Percentiles rank a stretch among this genome's conserved stretches.
Evolutionary conservation across 1,140 invertebrate species (phyloP).

Genomic region (Aphelinus certus): DNA sequence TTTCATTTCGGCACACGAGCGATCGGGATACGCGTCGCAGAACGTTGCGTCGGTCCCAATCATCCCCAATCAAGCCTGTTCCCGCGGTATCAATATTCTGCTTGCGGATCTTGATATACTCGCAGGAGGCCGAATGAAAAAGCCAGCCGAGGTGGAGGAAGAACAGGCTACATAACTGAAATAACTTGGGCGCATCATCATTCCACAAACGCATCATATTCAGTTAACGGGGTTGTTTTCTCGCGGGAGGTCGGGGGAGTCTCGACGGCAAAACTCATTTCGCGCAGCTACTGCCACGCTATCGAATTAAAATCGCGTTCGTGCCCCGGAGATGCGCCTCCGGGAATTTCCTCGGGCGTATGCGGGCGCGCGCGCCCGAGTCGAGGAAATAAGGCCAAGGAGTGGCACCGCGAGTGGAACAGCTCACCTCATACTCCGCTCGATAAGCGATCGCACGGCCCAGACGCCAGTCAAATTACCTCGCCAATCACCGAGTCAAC

Average conservation of each 20-base stretch:
- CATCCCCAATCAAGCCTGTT: too few relatives aligned
- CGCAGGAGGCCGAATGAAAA: too few relatives aligned
- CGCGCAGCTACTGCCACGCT: not conserved
- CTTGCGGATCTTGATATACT: too few relatives aligned
- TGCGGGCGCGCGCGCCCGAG: not conserved
- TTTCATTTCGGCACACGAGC: too few relatives aligned
- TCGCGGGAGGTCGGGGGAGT: not conserved
- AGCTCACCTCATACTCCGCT: not conserved
- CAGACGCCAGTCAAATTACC: constrained; percentile 32
- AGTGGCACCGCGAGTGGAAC: not conserved
- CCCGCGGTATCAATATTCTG: too few relatives aligned
- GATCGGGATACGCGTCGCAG: too few relatives aligned
- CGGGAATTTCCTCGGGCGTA: not conserved
- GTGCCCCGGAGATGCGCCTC: not conserved
- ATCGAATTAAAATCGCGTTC: constrained; percentile 11
- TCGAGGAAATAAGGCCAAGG: not conserved
- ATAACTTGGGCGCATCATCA: too few relatives aligned
- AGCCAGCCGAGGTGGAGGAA: too few relatives aligned
- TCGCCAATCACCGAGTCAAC: constrained; percentile 40
- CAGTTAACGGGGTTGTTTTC: not conserved
- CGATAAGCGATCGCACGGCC: constrained; percentile 25
- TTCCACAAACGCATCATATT: too few relatives aligned
- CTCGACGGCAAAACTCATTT: constrained; percentile 2
- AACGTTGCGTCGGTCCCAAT: too few relatives aligned
- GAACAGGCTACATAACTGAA: too few relatives aligned